Evolutionary conservation across 2,888 invertebrate species (phyloP), one percentile per base, ranked within the genome.

Genomic region (Drosophila anomalata): DNA sequence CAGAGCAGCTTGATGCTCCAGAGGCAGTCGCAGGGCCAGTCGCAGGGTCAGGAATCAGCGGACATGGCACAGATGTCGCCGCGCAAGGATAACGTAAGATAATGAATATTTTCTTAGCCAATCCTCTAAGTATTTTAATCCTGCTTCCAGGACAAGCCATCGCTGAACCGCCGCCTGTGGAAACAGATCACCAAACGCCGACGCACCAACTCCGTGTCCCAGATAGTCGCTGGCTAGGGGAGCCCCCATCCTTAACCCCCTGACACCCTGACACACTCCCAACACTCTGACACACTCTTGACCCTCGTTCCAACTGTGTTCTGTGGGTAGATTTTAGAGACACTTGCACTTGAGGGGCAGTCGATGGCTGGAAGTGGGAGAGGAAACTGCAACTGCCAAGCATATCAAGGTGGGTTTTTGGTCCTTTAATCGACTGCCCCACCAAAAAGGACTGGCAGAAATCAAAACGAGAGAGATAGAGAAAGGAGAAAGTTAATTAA

Each of bases 81-180:
- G 50, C 89, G 92, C 39, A 92, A 92, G 82, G 92, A 92, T 70
- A 91, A 91, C 85, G 92, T 92, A 76, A 86, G 89, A 11, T 22
- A 5, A 3, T 31, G 6, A 24, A 17, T 1, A 24, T 0, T 22
- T 22, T 5, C 2, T 2, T 0, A 6, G 0, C 5, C 1, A n/a
- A 36, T 36, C 4, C 5, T 12, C 0, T 8, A 31, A n/a, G 8
- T 14, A 14, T 12, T 42, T n/a, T 11, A 9, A 20, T 46, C 11
- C 1, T 20, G 1, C n/a, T n/a, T 71, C 1, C 92, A 96, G 95
- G 95, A 96, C 89, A 95, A 95, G 91, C 94, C 95, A 89, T 94
- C 95, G 89, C 92, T 95, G 90, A 96, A 96, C 90, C 94, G 95
- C 90, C 93, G 96, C 88, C 95, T 96, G 90, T 96, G 96, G 96